Base-by-base conservation (phyloP, 1,140 invertebrate species). In the Coelopa frigida region DNA sequence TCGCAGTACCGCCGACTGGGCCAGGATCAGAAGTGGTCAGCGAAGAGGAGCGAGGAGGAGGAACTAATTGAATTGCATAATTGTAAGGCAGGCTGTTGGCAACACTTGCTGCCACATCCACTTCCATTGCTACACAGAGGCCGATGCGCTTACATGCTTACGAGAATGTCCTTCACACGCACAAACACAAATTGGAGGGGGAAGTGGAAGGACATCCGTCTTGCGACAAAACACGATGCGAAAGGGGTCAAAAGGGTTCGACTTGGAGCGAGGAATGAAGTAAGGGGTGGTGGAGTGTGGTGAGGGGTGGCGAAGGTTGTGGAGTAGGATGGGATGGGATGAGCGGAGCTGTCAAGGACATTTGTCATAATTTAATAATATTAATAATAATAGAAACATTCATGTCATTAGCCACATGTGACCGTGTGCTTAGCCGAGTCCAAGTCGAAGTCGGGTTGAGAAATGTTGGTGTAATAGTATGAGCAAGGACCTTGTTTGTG, bases 41-140 rank as follows among this genome's bases (percentile, higher is more conserved):
- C 12, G 5, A 12, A 10, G 33, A 26, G 36, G 52, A 8, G 27
- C n/a, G 51, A 40, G 55, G 54, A 59, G 57, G 52, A 46, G 51
- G 60, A 50, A 63, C 58, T 63, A 63, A 63, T 63, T 63, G 56
- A 63, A 63, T 63, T 61, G 60, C 58, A 63, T 61, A 64, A 63
- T 62, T 62, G n/a, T n/a, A n/a, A n/a, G n/a, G n/a, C 4, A 12
- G 12, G 23, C 17, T 29, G n/a, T 54, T 42, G 24, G 48, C 46
- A 53, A 46, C 54, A 55, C 51, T 55, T 55, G 51, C 24, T 44
- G 32, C n/a, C 46, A 51, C 49, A 39, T n/a, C n/a, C n/a, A n/a
- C n/a, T n/a, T n/a, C n/a, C n/a, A 29, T 14, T 29, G 27, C 8
- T 29, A 29, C 14, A 14, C 23, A 39, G 57, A 52, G 55, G 58